A percentile compares a stretch with the other conserved stretches of the same genome.
These are phyloP conservation scores for Hylaeus anthracinus DNA, from an alignment of 1,140 invertebrate species.

Conservation along the genomic window DNA sequence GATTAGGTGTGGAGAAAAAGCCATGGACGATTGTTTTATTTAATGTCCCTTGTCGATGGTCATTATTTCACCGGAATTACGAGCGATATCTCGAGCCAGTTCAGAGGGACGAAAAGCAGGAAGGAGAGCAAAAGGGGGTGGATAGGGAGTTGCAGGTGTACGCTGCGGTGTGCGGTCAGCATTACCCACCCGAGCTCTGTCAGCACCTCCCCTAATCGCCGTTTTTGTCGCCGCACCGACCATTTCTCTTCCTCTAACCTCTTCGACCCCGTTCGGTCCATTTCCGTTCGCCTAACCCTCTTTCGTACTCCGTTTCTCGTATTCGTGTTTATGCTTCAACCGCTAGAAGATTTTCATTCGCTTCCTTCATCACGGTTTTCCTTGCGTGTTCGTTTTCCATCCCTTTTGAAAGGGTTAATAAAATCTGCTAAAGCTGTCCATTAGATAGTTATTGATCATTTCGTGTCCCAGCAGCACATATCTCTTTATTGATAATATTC, in stretches of 20 bases:
- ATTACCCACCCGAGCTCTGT: constrained; percentile 64
- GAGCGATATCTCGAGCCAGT: constrained; percentile 45
- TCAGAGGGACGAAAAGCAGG: background rate
- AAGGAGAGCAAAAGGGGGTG: background rate
- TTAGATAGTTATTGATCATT: too few relatives aligned
- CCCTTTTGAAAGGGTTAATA: too few relatives aligned
- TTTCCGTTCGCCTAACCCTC: background rate
- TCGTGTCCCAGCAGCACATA: too few relatives aligned
- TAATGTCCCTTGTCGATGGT: constrained; percentile 50
- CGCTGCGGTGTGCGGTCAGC: constrained; percentile 64
- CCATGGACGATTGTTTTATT: constrained; percentile 55
- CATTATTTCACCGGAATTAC: constrained; percentile 62
- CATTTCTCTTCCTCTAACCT: constrained; percentile 60
- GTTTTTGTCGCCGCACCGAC: constrained; percentile 62
- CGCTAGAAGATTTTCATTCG: constrained; percentile 29
- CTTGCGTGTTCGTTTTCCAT: background rate
- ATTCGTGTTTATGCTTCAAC: constrained; percentile 49
- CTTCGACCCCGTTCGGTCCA: constrained; percentile 38
- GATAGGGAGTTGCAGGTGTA: constrained; percentile 56
- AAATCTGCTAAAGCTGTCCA: too few relatives aligned
- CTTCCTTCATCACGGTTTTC: constrained; percentile 32
- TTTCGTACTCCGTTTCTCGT: constrained; percentile 10
- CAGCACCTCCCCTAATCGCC: constrained; percentile 70
- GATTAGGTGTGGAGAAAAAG: constrained; percentile 27
- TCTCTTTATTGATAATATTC: too few relatives aligned